Evolutionary conservation across 2,797 vertebrate species (phyloP), one percentile per base, ranked within the genome.

Genomic region (Oreortyx pictus): DNA sequence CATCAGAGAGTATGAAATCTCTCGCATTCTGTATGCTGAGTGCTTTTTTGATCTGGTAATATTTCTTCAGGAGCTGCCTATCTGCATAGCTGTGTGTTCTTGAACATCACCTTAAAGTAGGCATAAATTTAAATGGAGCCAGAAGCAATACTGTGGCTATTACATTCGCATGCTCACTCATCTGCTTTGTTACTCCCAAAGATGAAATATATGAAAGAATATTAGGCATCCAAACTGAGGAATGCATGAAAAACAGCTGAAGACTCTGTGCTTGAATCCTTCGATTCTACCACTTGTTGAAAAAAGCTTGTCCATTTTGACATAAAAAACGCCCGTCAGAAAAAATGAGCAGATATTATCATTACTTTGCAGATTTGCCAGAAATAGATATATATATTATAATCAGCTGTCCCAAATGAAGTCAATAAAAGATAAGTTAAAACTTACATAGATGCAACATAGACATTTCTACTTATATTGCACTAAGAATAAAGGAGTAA

Each of bases 261-360:
- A 72, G 37, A 41, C 13, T 43, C 33, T 56, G n/a, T 71, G 72
- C 2, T 37, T 19, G 37, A 67, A 2, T 54, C 78, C 11, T 14
- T 75, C 16, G 6, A 1, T 54, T 35, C 29, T 59, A 22, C 31
- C 37, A 12, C 19, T 54, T 47, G 16, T 0, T 80, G 68, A 74
- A 56, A 60, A 17, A 1, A 57, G 19, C 19, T 68, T 68, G 17
- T 47, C 41, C 22, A 29, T 61, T 80, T 61, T 82, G 62, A 23
- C 62, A 49, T 37, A 37, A 9, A 37, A 9, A 16, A 73, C 0
- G 0, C 10, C 23, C 2, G 2, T 50, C n/a, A 31, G 12, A 44
- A 29, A 70, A 75, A 73, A 56, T 25, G n/a, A 73, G 52, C 11
- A 43, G 37, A 33, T 16, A 61, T 2, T 23, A 22, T 59, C 10